Evolutionary conservation across 92 coral and sea anemone genomes (phyloP).

Genomic region (Phenganax subtilis): DNA sequence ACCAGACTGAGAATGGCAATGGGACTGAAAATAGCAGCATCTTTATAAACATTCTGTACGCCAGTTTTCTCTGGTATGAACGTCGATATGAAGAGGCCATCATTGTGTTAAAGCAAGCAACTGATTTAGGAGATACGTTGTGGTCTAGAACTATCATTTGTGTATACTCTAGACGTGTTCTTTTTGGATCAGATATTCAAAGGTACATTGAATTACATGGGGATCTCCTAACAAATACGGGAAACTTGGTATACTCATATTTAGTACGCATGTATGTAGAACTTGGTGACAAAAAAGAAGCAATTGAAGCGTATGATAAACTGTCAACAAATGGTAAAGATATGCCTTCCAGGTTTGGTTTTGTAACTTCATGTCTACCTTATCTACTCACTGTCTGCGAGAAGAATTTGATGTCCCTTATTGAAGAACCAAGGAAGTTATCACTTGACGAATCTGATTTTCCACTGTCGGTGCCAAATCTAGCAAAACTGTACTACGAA

Average conservation of each 20-base stretch:
- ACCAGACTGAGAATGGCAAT: not conserved
- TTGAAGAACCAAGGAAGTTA: not conserved
- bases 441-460: conserved; percentile 3
- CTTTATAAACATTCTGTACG: not conserved
- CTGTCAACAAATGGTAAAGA: not conserved
- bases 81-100: conserved; percentile 1
- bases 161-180: not conserved
- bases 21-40: not conserved
- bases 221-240: not conserved
- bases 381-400: not conserved
- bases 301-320: conserved; percentile 1
- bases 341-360: too few species aligned
- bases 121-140: not conserved
- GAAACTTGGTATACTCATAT: not conserved
- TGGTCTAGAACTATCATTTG: not conserved
- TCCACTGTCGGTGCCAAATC: not conserved
- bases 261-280: conserved; percentile 16
- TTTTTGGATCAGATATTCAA: not conserved
- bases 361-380: not conserved
- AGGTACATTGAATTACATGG: conserved; percentile 12
- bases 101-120: not conserved
- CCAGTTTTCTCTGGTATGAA: not conserved
- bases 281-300: conserved; percentile 2
- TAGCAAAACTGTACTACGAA: not conserved
- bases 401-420: not conserved